Evolutionary conservation across 2,113 vertebrate genomes (phyloP), one percentile per base, ranked within the genome.

Genomic region (Gasterosteus nipponicus): DNA sequence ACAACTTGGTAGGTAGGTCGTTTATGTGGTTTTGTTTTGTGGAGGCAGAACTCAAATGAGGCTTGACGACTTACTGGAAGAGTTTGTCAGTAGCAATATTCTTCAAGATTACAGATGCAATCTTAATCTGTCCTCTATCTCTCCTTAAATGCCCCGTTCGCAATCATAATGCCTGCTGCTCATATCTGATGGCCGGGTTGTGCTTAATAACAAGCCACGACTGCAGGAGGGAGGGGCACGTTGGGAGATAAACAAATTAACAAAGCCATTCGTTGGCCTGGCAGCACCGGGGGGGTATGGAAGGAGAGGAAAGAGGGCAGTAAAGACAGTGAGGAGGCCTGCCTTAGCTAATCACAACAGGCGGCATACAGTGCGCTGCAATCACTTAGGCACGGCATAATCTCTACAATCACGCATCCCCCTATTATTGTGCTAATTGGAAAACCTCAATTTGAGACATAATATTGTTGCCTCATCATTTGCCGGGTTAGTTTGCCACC

Each of bases 191-290:
- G 88, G 81, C 69, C 80, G 82, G 80, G 89, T 89, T 90, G 85
- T 84, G 90, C 82, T 87, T 91, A 92, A 91, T 92, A 92, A 93
- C 89, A 89, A 90, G 91, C 86, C 65, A 59, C 74, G 73, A 76
- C 81, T 74, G 85, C 79, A n/a, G 78, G 79, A 81, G 77, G 85
- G 88, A 84, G 87, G 88, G 85, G 84, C 49, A 69, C 65, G 33
- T 77, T 75, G 80, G 88, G 89, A 89, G 86, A 89, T 91, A 91
- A 92, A 92, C 92, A 93, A 92, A 93, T 92, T 92, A 92, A 89
- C 88, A 89, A 92, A 89, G 89, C 91, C 82, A 90, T 93, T 87
- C 87, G 58, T 88, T 80, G 88, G 70, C 86, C 83, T 53, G 66
- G 81, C 85, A 86, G 59, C 88, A 87, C 87, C 81, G 5, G 75